Evolutionary conservation across 2,797 vertebrate species (phyloP).

Genomic region (Salmo trutta): DNA sequence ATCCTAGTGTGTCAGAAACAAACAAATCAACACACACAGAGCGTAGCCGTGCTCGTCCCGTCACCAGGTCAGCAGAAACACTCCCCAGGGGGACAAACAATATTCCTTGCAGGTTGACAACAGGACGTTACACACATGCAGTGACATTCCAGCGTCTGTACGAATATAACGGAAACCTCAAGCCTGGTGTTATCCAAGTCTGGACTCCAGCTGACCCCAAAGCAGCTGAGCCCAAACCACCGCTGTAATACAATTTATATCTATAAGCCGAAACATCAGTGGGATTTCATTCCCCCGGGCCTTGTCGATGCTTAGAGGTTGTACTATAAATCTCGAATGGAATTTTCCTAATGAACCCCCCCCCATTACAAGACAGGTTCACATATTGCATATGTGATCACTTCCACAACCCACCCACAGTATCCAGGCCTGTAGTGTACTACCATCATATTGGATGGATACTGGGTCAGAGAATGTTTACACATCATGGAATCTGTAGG

Average conservation of each 20-base stretch:
- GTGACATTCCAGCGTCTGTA: slow-evolving; percentile 36
- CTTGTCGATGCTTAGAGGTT: neutral
- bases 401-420: slow-evolving; percentile 19
- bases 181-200: slow-evolving; percentile 16
- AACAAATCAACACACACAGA: neutral
- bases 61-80: slow-evolving; percentile 55
- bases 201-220: neutral
- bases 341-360: slow-evolving; percentile 34
- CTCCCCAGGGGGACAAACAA: slow-evolving; percentile 42
- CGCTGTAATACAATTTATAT: neutral
- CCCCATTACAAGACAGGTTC: neutral
- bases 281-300: slow-evolving; percentile 11
- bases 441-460: slow-evolving; percentile 47
- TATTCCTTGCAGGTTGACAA: slow-evolving; percentile 57
- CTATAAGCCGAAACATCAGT: neutral
- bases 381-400: slow-evolving; percentile 45
- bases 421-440: neutral
- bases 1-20: slow-evolving; percentile 40
- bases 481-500: slow-evolving; percentile 38
- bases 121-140: slow-evolving; percentile 30
- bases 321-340: neutral
- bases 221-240: neutral
- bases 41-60: slow-evolving; percentile 3
- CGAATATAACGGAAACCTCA: slow-evolving; percentile 48
- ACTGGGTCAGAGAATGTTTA: slow-evolving; percentile 29